Evolutionary conservation across 92 coral and sea anemone species (phyloP).

Genomic region (Phenganax marumi): DNA sequence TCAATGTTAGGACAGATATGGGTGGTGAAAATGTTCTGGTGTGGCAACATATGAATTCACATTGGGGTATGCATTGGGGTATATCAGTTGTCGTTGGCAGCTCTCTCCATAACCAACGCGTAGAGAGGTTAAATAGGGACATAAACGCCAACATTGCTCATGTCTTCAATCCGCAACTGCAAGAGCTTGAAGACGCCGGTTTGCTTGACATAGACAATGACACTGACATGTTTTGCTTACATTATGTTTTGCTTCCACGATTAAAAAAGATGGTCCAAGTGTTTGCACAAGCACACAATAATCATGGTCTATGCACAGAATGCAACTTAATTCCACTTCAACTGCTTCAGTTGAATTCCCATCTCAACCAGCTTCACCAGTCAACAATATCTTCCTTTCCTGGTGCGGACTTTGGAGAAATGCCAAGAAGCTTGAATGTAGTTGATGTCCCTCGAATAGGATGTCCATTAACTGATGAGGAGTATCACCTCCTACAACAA

Average conservation of each 20-base stretch:
- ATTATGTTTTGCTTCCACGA: constrained; percentile 25
- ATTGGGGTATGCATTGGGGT: constrained; percentile 11
- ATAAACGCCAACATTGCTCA: neutral
- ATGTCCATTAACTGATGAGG: constrained; percentile 22
- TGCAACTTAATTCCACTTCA: constrained; percentile 15
- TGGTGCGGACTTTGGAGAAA: neutral
- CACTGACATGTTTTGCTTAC: constrained; percentile 19
- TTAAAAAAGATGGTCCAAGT: neutral
- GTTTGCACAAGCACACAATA: constrained; percentile 8
- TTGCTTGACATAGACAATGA: constrained; percentile 2
- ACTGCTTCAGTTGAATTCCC: constrained; percentile 18
- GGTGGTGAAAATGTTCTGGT: constrained; percentile 30
- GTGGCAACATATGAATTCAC: constrained; percentile 11
- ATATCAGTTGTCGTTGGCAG: constrained; percentile 36
- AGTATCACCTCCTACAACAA: constrained; percentile 4
- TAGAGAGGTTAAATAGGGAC: constrained; percentile 29
- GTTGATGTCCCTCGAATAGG: constrained; percentile 24
- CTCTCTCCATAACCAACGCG: constrained; percentile 34
- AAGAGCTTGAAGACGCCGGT: constrained; percentile 17
- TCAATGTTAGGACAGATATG: constrained; percentile 23
- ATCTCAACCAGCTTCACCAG: constrained; percentile 10
- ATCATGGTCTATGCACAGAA: neutral
- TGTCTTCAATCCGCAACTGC: neutral
- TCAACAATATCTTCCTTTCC: constrained; percentile 11
- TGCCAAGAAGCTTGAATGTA: neutral